A percentile compares a stretch with the other conserved stretches of the same genome.
Conservation (phyloP, 2,797 vertebrate species). For the Heterohyrax brucei region DNA sequence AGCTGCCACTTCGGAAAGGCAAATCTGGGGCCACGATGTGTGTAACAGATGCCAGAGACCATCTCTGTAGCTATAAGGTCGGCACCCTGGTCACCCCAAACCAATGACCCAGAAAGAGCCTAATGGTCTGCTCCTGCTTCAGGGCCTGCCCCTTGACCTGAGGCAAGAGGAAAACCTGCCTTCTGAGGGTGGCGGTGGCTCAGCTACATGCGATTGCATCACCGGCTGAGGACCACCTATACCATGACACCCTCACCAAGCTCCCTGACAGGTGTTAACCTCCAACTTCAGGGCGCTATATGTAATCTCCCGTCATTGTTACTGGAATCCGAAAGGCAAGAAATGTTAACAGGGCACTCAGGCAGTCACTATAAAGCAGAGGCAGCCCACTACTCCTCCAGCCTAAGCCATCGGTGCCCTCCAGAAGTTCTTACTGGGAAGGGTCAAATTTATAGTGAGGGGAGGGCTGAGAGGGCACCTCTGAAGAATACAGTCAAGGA, state of each 20-base stretch:
- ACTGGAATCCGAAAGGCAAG: background rate
- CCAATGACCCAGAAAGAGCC: background rate
- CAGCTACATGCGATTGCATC: background rate
- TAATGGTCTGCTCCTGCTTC: background rate
- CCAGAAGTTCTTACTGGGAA: slow-evolving; percentile 8
- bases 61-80: background rate
- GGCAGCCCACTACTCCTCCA: background rate
- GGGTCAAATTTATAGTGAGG: background rate
- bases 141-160: too few relatives aligned
- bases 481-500: accelerated
- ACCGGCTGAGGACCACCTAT: background rate
- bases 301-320: background rate
- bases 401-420: background rate
- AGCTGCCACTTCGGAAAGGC: background rate
- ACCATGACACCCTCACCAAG: background rate
- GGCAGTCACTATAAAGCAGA: background rate
- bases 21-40: background rate
- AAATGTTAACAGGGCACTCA: background rate
- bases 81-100: accelerated
- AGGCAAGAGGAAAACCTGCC: background rate
- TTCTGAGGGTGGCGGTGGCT: background rate
- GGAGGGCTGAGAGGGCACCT: background rate
- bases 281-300: background rate
- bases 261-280: background rate
- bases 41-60: background rate